Evolutionary conservation across 2,888 invertebrate genomes (phyloP).

Genomic region (Andrena dorsata): DNA sequence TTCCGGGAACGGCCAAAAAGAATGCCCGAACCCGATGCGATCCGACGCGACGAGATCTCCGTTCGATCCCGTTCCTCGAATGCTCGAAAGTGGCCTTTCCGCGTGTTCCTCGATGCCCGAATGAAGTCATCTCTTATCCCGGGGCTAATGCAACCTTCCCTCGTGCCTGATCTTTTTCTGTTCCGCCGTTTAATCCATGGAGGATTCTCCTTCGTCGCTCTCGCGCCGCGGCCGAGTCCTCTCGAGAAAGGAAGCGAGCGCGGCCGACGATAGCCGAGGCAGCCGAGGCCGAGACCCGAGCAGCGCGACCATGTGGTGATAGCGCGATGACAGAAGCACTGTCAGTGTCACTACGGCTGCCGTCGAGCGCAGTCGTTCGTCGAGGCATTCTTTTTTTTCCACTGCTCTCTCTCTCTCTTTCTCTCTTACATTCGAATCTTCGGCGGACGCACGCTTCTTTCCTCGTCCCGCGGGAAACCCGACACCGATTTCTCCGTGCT

Average conservation of each 20-base stretch:
- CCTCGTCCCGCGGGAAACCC: constrained; percentile 1
- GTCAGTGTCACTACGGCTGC: constrained; percentile 83
- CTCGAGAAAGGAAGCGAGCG: constrained; percentile 65
- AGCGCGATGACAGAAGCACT: constrained; percentile 82
- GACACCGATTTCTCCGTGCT: constrained; percentile 35
- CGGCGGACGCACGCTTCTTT: constrained; percentile 42
- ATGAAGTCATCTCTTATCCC: constrained; percentile 71
- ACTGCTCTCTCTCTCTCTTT: not conserved
- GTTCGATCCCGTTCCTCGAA: constrained; percentile 18
- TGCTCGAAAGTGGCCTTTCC: constrained; percentile 27
- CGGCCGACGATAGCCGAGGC: constrained; percentile 63
- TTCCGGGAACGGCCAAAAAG: constrained; percentile 30
- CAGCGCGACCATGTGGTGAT: constrained; percentile 78
- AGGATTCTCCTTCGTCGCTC: constrained; percentile 45
- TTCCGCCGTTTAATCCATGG: constrained; percentile 36
- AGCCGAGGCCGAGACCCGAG: constrained; percentile 62
- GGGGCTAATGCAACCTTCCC: constrained; percentile 42
- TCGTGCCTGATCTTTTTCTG: constrained; percentile 24
- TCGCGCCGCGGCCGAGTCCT: constrained; percentile 43
- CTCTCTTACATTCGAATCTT: constrained; percentile 15
- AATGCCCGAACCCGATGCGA: not conserved
- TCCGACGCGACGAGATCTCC: not conserved
- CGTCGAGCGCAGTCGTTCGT: constrained; percentile 57
- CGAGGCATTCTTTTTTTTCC: constrained; percentile 4
- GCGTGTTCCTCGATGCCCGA: constrained; percentile 45